Evolutionary conservation across 2,888 invertebrate species (phyloP).

Genomic region (Pterostichus niger): DNA sequence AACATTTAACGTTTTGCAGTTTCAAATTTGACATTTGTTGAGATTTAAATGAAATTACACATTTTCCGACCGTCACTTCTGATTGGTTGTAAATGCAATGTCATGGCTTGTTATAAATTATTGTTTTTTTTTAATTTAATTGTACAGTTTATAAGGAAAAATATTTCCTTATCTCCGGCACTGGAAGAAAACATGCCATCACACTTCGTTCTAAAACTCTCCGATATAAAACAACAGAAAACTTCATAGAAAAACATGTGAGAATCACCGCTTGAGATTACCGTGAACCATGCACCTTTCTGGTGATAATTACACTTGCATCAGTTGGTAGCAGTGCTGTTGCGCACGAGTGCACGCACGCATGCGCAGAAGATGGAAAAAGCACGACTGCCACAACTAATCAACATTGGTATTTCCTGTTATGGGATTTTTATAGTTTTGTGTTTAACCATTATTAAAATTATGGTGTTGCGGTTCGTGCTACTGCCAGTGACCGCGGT

Average conservation of each 20-base stretch:
- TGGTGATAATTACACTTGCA: constrained; percentile 40
- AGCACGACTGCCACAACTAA: constrained; percentile 2
- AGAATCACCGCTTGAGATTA: constrained; percentile 9
- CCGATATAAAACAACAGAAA: background rate
- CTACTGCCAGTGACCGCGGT: background rate
- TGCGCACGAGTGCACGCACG: constrained; percentile 19
- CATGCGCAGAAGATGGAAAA: constrained; percentile 7
- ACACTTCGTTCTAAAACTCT: constrained; percentile 16
- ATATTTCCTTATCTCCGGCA: no score
- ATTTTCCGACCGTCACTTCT: no score
- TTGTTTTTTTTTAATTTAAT: no score
- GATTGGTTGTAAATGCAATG: no score
- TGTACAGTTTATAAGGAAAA: no score
- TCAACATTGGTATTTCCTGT: constrained; percentile 35
- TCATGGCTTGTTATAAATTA: no score
- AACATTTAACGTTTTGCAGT: no score
- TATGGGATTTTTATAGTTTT: constrained; percentile 23
- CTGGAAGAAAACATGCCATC: background rate
- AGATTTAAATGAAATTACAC: no score
- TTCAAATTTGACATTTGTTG: no score
- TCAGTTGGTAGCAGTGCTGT: constrained; percentile 35
- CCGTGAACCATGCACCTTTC: constrained; percentile 20
- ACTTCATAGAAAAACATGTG: constrained; percentile 11
- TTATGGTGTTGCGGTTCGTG: background rate
- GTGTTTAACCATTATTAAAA: constrained; percentile 37